phyloP scores from a whole-genome alignment of 2,113 vertebrate genomes.

The Condylura cristata region DNA sequence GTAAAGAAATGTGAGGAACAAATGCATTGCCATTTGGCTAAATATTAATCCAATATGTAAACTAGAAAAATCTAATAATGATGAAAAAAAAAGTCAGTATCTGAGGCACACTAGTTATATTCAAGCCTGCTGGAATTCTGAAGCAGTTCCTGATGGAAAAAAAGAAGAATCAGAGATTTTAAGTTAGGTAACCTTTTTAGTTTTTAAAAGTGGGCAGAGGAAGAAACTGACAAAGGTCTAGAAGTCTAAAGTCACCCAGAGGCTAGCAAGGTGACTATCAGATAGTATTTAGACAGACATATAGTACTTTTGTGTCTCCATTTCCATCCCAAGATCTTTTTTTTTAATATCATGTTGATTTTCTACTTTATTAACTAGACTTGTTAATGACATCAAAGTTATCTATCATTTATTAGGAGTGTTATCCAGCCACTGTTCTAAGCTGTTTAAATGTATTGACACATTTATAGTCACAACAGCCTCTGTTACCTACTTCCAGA shows the following conservation, averaged over 20 bases:
- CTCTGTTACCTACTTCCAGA: background rate
- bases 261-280: background rate
- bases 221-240: background rate
- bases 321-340: background rate
- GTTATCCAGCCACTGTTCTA: background rate
- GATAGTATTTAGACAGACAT: background rate
- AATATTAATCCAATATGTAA: slow-evolving; percentile 64
- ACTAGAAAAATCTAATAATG: slow-evolving; percentile 58
- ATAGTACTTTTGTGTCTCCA: background rate
- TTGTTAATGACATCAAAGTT: background rate
- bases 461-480: background rate
- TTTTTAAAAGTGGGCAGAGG: background rate
- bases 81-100: background rate
- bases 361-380: background rate
- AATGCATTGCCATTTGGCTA: slow-evolving; percentile 57
- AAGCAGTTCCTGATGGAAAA: background rate
- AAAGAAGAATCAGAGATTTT: background rate
- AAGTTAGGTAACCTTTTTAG: background rate
- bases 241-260: background rate
- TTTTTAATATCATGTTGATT: background rate
- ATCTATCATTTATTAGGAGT: background rate
- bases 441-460: background rate
- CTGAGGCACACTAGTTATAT: background rate
- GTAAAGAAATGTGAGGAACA: slow-evolving; percentile 36
- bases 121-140: background rate